These are phyloP conservation scores for Erebia epiphron DNA, from an alignment of 2,888 invertebrate species.

Conservation along the genomic window DNA sequence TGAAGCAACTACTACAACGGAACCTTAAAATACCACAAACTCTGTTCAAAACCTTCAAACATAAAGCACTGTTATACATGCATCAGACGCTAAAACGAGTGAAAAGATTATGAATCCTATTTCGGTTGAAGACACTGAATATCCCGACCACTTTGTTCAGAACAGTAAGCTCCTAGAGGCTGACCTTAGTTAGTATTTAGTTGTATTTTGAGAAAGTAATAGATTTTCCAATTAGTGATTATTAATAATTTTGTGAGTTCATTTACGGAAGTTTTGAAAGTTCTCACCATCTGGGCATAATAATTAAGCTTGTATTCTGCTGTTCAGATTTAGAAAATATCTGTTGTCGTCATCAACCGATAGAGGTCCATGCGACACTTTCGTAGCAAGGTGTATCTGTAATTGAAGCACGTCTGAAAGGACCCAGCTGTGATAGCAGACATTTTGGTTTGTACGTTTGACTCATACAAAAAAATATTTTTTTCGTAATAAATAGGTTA, in stretches of 20 bases:
- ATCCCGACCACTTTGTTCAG: conserved; percentile 9
- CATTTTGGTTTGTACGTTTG: too few relatives aligned
- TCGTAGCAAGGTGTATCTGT: too few relatives aligned
- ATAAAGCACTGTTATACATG: background rate
- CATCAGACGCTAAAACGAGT: background rate
- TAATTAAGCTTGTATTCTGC: too few relatives aligned
- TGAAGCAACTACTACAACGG: too few relatives aligned
- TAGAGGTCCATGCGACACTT: too few relatives aligned
- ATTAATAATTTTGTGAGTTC: background rate
- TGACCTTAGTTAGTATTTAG: background rate
- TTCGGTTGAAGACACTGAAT: background rate
- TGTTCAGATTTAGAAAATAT: too few relatives aligned
- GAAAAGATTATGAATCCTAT: background rate
- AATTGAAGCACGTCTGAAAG: too few relatives aligned
- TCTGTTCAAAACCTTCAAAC: background rate
- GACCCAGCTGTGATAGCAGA: too few relatives aligned
- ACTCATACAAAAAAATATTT: too few relatives aligned
- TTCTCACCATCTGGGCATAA: background rate
- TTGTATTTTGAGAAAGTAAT: background rate
- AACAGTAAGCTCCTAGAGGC: conserved; percentile 27
- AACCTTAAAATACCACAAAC: background rate
- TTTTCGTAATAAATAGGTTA: too few relatives aligned
- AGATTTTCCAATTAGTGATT: background rate
- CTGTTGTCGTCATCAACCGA: too few relatives aligned
- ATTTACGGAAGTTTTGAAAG: background rate